Evolutionary conservation across 2,797 vertebrate species (phyloP).

Genomic region (Crocidura indochinensis): DNA sequence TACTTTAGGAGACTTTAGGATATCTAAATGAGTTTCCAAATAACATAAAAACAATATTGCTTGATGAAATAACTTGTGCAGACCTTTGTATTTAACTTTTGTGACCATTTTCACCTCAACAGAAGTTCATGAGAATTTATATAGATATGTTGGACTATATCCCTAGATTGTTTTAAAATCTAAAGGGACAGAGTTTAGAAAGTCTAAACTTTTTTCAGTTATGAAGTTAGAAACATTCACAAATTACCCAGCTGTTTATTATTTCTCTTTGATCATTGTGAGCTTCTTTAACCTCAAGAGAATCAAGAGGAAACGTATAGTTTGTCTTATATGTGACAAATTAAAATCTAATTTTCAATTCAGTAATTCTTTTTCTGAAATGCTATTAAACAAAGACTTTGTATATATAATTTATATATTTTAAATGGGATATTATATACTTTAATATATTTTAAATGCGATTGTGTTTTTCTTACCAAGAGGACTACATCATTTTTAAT

Average conservation of each 20-base stretch:
- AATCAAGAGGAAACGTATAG: neutral
- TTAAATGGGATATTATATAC: neutral
- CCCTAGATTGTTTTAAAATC: conserved; percentile 40
- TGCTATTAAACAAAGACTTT: neutral
- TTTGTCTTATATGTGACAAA: neutral
- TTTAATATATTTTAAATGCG: neutral
- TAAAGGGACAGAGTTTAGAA: conserved; percentile 1
- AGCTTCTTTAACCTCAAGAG: neutral
- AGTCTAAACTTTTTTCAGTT: neutral
- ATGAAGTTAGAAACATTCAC: neutral
- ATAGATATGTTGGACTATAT: neutral
- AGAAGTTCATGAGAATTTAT: conserved; percentile 26
- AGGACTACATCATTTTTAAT: conserved; percentile 3
- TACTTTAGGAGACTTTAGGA: neutral
- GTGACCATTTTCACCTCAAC: conserved; percentile 1
- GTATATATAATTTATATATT: no score
- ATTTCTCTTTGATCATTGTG: no score
- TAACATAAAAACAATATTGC: neutral
- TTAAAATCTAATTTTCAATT: conserved; percentile 52
- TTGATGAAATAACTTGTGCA: no score
- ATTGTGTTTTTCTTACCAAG: conserved; percentile 9
- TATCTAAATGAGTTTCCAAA: conserved; percentile 50
- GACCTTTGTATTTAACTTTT: neutral
- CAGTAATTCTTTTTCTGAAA: conserved; percentile 22
- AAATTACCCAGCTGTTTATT: no score